A percentile compares a stretch with the other conserved stretches of the same genome.
phyloP scores from a whole-genome alignment of 2,113 vertebrate species.

The Forbesichthys agassizii region DNA sequence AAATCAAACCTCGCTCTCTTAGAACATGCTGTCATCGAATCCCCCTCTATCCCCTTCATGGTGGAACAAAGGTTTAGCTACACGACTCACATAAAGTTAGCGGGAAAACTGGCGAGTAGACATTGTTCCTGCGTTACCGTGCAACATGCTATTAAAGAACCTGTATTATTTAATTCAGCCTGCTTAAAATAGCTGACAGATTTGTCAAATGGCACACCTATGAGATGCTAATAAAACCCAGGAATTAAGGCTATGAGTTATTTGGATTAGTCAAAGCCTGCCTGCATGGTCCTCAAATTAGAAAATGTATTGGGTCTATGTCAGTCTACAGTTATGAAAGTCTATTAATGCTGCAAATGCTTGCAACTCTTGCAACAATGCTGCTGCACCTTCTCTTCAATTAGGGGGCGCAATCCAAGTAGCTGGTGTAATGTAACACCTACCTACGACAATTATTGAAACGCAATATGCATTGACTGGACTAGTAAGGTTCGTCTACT shows the following conservation, averaged over 20 bases:
- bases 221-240: conserved; percentile 72
- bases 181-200: conserved; percentile 71
- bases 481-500: too few species aligned
- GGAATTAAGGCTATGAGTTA: neutral
- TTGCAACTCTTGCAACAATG: too few species aligned
- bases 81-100: conserved; percentile 54
- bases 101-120: conserved; percentile 42
- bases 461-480: too few species aligned
- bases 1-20: conserved; percentile 42
- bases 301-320: too few species aligned
- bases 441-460: too few species aligned
- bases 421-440: too few species aligned
- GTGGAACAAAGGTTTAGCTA: conserved; percentile 57
- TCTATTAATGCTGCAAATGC: too few species aligned
- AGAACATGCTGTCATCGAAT: conserved; percentile 55
- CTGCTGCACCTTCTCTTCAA: too few species aligned
- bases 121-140: conserved; percentile 42
- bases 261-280: too few species aligned
- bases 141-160: conserved; percentile 69
- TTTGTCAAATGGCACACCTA: conserved; percentile 77
- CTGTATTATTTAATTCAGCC: conserved; percentile 47
- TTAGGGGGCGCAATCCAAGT: too few species aligned
- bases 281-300: too few species aligned
- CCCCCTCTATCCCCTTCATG: conserved; percentile 48
- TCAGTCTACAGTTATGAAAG: too few species aligned